These are phyloP conservation scores for Trichonephila inaurata DNA, from an alignment of 1,140 invertebrate species.

Conservation along the genomic window DNA sequence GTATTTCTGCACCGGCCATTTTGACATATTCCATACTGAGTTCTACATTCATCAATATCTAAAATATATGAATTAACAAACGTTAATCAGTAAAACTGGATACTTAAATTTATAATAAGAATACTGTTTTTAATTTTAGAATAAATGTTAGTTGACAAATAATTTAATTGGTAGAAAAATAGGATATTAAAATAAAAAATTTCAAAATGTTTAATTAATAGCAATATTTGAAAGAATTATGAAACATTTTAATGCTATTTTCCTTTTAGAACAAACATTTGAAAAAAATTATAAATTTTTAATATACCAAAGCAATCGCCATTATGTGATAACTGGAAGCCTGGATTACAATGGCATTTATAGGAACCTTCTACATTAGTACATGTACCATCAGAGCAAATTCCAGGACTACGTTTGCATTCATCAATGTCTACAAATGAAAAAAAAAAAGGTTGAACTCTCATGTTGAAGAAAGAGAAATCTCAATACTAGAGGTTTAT, in stretches of 20 bases:
- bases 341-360: constrained; percentile 89
- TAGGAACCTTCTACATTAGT: constrained; percentile 89
- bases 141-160: no score
- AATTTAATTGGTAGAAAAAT: no score
- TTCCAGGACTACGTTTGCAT: constrained; percentile 86
- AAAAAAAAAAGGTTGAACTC: not conserved
- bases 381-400: constrained; percentile 92
- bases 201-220: no score
- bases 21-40: constrained; percentile 85
- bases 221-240: no score
- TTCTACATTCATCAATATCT: constrained; percentile 84
- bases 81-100: no score
- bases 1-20: constrained; percentile 92
- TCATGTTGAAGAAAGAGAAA: not conserved
- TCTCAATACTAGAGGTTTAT: no score
- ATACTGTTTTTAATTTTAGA: no score
- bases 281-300: constrained; percentile 22
- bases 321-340: constrained; percentile 91
- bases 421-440: constrained; percentile 86
- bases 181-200: no score
- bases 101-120: no score
- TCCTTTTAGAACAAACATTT: not conserved
- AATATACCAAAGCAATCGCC: constrained; percentile 90
- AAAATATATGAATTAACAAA: constrained; percentile 77
- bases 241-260: not conserved